Base-by-base conservation (phyloP, 2,113 vertebrate species). In the Hyperoodon ampullatus region DNA sequence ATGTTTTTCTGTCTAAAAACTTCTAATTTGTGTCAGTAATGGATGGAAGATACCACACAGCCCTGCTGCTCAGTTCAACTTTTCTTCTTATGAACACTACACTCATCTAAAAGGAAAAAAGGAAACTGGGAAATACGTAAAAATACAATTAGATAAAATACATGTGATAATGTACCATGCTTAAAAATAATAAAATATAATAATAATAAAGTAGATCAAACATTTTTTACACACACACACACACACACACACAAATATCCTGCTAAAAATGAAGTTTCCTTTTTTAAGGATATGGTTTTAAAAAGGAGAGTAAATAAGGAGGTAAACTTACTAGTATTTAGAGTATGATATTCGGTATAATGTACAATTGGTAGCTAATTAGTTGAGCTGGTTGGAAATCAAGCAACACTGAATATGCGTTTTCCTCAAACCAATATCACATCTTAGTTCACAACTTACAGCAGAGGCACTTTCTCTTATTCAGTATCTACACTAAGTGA, bases 1-100 rank as follows among this genome's bases (percentile, higher is more conserved):
- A 84, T 3, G 95, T 98, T 98, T 97, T 96, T 91, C 83, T 94
- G 96, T 50, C 95, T 96, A 87, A 70, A 92, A 98, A 96, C 72
- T 95, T 77, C 58, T 97, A 97, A 96, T 96, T 96, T 98, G 96
- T 94, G 19, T 81, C 60, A 78, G 10, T 63, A 61, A 55, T 68
- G 81, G 42, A 61, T 58, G 14, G 6, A 93, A 35, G 55, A 95
- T 81, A 74, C 30, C 60, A 75, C 8, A 78, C 30, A 66, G 87
- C 97, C 96, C 77, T 88, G 82, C 24, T 97, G 86, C 9, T 96
- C 97, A 95, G 75, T 10, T 80, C 24, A 94, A 86, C 14, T 96
- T 63, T 65, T 97, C 95, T 58, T 97, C 95, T 93, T 77, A 97
- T 61, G 33, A 65, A 39, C 81, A 70, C 44, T 75, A 85, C 15